Evolutionary conservation across 1,140 invertebrate species (phyloP).

Genomic region (Centruroides sculpturatus): DNA sequence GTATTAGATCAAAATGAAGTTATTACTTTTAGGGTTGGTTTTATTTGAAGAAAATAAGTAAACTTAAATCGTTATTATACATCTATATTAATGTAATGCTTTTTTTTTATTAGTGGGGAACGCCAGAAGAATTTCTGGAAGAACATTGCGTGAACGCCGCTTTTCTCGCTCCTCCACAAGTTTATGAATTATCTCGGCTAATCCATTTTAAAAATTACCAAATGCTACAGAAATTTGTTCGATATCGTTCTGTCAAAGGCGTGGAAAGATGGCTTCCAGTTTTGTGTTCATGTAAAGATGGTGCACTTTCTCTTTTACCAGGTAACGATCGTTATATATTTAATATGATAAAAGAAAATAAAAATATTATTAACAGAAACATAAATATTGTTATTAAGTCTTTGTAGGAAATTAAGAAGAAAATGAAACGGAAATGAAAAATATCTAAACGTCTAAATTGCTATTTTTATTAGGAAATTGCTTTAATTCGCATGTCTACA

Average conservation of each 20-base stretch:
- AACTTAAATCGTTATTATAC: too few species aligned
- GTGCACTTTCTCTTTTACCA: conserved; percentile 28
- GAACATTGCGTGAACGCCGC: conserved; percentile 21
- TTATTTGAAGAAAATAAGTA: neutral
- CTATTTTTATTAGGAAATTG: too few species aligned
- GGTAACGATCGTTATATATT: conserved; percentile 20
- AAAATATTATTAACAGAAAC: too few species aligned
- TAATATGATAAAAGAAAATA: too few species aligned
- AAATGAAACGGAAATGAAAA: too few species aligned
- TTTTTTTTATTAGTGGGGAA: conserved; percentile 28
- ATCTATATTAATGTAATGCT: too few species aligned
- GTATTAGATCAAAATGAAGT: conserved; percentile 48
- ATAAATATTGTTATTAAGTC: too few species aligned
- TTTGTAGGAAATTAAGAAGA: too few species aligned
- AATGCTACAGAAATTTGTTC: conserved; percentile 24
- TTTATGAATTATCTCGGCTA: conserved; percentile 33
- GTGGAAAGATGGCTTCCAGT: conserved; percentile 32
- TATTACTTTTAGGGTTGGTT: conserved; percentile 42
- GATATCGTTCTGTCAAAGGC: conserved; percentile 21
- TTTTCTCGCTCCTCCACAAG: conserved; percentile 34
- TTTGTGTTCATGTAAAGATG: conserved; percentile 26
- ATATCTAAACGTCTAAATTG: too few species aligned
- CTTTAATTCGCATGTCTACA: too few species aligned
- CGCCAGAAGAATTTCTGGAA: conserved; percentile 25
- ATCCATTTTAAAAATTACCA: conserved; percentile 23